Evolutionary conservation across 2,888 invertebrate genomes (phyloP).

Genomic region (Pyrrhia umbra): DNA sequence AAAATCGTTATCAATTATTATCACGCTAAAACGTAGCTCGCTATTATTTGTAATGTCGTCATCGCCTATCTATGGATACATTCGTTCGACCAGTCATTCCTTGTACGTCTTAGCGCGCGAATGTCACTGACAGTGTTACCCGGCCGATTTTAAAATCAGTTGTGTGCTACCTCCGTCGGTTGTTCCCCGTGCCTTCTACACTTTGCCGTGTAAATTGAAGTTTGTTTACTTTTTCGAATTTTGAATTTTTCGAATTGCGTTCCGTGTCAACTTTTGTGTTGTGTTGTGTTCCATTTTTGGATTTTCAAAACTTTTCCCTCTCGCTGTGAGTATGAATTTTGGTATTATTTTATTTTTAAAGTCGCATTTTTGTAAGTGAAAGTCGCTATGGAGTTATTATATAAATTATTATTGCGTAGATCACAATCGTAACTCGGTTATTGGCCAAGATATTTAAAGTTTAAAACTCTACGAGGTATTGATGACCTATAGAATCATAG

Average conservation of each 20-base stretch:
- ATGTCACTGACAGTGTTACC: conserved; percentile 42
- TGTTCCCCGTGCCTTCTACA: conserved; percentile 15
- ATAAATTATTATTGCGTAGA: background rate
- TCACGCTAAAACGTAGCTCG: conserved; percentile 12
- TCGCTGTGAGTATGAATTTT: conserved; percentile 30
- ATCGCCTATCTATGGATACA: conserved; percentile 6
- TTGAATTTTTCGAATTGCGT: conserved; percentile 3
- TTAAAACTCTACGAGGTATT: background rate
- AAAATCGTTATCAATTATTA: conserved; percentile 48
- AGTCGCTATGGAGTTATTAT: conserved; percentile 1
- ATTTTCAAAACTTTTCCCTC: conserved; percentile 29
- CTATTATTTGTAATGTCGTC: conserved; percentile 48
- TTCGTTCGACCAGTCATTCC: conserved; percentile 40
- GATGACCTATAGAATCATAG: conserved; percentile 5
- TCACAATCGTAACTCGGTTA: background rate
- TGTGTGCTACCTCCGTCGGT: conserved; percentile 7
- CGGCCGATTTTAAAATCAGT: conserved; percentile 46
- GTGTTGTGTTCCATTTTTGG: conserved; percentile 38
- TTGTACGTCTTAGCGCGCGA: conserved; percentile 31
- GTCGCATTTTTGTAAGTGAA: conserved; percentile 15
- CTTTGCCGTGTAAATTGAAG: conserved; percentile 28
- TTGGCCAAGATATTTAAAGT: background rate
- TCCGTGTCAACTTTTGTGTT: conserved; percentile 29
- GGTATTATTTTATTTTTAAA: background rate
- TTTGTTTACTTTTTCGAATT: conserved; percentile 46